phyloP scores from a whole-genome alignment of 2,113 vertebrate genomes.

The Chaetodon auriga region DNA sequence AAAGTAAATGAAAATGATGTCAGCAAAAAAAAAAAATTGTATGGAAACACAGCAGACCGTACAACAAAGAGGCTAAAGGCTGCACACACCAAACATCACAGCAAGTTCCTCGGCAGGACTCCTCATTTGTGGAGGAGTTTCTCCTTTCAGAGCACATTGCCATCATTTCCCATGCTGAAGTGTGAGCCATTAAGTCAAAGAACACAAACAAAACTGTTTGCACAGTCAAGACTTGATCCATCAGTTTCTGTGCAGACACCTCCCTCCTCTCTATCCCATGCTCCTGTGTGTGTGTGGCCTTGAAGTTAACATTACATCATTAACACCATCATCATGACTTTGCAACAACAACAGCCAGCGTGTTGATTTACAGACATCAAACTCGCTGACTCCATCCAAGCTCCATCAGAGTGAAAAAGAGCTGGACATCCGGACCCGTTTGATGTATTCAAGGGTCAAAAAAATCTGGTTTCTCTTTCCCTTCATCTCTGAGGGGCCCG shows the following conservation, averaged over 20 bases:
- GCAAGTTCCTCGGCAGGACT: constrained; percentile 20
- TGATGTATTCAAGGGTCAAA: constrained; percentile 75
- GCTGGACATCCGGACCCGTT: constrained; percentile 58
- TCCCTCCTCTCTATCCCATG: constrained; percentile 33
- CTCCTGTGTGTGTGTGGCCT: constrained; percentile 55
- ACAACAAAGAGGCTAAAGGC: constrained; percentile 18
- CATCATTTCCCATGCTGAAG: constrained; percentile 47
- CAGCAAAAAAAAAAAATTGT: not conserved
- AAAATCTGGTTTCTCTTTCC: constrained; percentile 71
- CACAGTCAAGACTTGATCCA: constrained; percentile 55
- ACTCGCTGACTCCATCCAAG: constrained; percentile 30
- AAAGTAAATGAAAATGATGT: constrained; percentile 3
- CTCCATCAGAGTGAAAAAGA: constrained; percentile 39
- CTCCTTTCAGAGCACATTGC: constrained; percentile 38
- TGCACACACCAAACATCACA: constrained; percentile 31
- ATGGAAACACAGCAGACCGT: not conserved
- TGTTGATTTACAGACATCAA: constrained; percentile 67
- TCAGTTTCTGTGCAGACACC: constrained; percentile 36
- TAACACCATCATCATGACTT: constrained; percentile 56
- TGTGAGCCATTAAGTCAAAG: constrained; percentile 55
- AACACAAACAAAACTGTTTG: constrained; percentile 59
- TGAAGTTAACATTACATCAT: constrained; percentile 65
- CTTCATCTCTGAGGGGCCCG: constrained; percentile 71
- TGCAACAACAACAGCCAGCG: constrained; percentile 44
- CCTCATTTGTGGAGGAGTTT: constrained; percentile 31